A percentile compares a stretch with the other conserved stretches of the same genome.
Conservation (phyloP, 2,797 vertebrate genomes). For the Eremophila alpestris region DNA sequence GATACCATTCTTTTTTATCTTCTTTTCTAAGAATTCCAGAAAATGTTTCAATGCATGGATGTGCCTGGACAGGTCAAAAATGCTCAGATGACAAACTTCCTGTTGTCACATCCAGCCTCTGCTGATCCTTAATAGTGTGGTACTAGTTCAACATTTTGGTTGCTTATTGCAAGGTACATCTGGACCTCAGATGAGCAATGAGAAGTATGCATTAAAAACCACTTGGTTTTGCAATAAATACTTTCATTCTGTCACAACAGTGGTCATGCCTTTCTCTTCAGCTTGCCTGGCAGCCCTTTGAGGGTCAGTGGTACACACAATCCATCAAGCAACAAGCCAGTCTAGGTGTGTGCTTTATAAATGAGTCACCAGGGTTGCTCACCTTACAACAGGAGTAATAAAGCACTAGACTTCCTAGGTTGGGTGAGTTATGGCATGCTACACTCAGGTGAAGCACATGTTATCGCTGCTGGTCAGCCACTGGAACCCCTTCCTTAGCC, state of each 20-base stretch:
- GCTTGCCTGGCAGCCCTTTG: neutral
- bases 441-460: neutral
- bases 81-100: neutral
- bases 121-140: neutral
- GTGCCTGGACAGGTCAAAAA: neutral
- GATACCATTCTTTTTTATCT: neutral
- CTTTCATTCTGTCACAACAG: rapidly evolving
- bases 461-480: neutral
- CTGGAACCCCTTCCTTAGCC: neutral
- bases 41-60: neutral
- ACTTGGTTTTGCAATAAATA: neutral
- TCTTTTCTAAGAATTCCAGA: neutral
- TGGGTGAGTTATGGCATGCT: neutral
- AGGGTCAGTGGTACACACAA: neutral
- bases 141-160: neutral
- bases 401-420: neutral
- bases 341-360: neutral
- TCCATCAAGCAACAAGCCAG: neutral
- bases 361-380: neutral
- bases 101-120: neutral
- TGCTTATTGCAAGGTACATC: neutral
- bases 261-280: neutral
- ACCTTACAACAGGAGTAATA: neutral
- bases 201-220: neutral
- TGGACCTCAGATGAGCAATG: neutral